Percentiles rank a stretch among this genome's conserved stretches.
Evolutionary conservation across 2,113 vertebrate genomes (phyloP).

Genomic region (Psilopogon haemacephalus): DNA sequence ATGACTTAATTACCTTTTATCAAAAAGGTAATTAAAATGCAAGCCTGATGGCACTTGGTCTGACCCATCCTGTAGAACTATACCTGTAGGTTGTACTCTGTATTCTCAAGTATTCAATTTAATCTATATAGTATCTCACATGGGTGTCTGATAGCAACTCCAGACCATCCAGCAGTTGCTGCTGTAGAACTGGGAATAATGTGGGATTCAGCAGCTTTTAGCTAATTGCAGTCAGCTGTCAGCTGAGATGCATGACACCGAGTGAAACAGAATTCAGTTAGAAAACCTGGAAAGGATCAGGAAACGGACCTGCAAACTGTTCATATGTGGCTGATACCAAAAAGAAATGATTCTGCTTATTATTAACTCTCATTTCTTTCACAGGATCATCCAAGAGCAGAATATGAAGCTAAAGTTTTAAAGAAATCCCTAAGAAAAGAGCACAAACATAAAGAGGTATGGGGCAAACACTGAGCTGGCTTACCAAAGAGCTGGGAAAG

Average conservation of each 20-base stretch:
- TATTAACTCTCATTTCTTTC: neutral
- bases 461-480: neutral
- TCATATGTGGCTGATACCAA: neutral
- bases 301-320: neutral
- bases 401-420: conserved; percentile 89
- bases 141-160: neutral
- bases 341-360: neutral
- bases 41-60: neutral
- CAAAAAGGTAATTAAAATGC: neutral
- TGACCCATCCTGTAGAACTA: neutral
- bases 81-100: neutral
- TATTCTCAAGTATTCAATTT: neutral
- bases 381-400: conserved; percentile 89
- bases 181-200: neutral
- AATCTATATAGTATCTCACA: neutral
- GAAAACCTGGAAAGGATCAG: neutral
- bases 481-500: neutral
- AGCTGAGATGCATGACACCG: neutral
- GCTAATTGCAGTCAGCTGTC: neutral
- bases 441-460: conserved; percentile 80
- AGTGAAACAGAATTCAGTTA: neutral
- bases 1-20: neutral
- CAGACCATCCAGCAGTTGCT: neutral
- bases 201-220: neutral
- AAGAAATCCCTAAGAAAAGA: conserved; percentile 85